A percentile compares a stretch with the other conserved stretches of the same genome.
Conservation (phyloP, 2,888 invertebrate species). For the Nomada fucata region DNA sequence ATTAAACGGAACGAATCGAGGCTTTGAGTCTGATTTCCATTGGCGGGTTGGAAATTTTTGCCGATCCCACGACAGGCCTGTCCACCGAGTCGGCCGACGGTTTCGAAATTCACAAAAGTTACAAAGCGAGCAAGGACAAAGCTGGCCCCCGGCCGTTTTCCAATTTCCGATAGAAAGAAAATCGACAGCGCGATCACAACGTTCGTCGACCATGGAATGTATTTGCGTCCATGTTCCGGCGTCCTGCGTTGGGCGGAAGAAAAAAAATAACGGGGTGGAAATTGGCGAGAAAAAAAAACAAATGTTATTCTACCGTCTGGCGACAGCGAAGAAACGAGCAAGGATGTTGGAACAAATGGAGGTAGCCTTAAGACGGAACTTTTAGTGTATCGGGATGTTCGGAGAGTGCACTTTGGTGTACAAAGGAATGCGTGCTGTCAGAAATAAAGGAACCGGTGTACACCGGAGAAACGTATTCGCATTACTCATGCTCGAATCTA, state of each 20-base stretch:
- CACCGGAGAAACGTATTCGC: conserved; percentile 49
- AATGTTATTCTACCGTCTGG: too few relatives aligned
- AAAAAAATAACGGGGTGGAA: background rate
- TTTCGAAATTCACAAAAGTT: conserved; percentile 3
- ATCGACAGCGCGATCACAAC: conserved; percentile 30
- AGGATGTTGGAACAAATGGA: conserved; percentile 35
- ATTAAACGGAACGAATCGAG: background rate
- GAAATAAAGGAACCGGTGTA: conserved; percentile 51
- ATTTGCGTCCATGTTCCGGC: conserved; percentile 32
- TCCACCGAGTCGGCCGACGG: background rate
- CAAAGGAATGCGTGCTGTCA: conserved; percentile 58
- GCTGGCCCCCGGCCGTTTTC: conserved; percentile 29
- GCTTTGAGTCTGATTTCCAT: background rate
- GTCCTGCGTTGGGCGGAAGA: background rate
- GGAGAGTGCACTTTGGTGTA: conserved; percentile 27
- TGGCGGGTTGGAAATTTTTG: conserved; percentile 29
- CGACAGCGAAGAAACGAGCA: conserved; percentile 9
- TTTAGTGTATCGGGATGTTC: conserved; percentile 26
- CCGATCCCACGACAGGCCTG: background rate
- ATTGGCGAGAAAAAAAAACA: background rate
- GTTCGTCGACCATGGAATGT: conserved; percentile 19
- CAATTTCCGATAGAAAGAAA: conserved; percentile 49
- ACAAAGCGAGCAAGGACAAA: conserved; percentile 23
- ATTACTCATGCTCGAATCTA: conserved; percentile 60
- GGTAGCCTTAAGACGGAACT: conserved; percentile 35